A percentile compares a stretch with the other conserved stretches of the same genome.
Conservation (phyloP, 2,113 vertebrate species). For the Phoxinus phoxinus region DNA sequence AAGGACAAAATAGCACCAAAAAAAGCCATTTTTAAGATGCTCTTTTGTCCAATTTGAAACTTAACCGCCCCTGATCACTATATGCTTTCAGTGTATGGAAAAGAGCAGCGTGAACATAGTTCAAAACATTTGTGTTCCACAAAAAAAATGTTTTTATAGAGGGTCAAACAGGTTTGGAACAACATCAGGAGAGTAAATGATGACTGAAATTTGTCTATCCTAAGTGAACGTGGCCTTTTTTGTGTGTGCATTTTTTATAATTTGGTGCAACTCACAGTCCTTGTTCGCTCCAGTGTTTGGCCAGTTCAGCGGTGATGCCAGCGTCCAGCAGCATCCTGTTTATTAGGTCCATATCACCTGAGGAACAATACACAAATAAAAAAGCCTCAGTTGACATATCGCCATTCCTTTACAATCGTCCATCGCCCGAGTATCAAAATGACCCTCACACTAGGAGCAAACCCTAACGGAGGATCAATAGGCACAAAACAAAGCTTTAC, state of each 20-base stretch:
- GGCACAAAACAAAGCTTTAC: neutral
- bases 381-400: neutral
- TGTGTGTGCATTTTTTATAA: neutral
- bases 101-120: neutral
- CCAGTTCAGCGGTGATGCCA: constrained; percentile 89
- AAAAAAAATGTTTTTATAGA: neutral
- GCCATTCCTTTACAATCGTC: neutral
- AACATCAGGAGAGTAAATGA: neutral
- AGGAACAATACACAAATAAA: constrained; percentile 3
- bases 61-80: neutral
- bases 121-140: neutral
- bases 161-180: neutral
- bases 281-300: constrained; percentile 84
- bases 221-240: neutral
- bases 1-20: neutral
- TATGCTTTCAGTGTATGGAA: neutral
- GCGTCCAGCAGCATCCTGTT: constrained; percentile 90
- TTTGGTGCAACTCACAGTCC: constrained; percentile 78
- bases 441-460: neutral
- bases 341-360: constrained; percentile 88
- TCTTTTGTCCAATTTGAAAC: neutral
- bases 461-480: neutral
- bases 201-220: too few relatives aligned
- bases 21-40: neutral
- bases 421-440: neutral